Evolutionary conservation across 2,113 vertebrate species (phyloP).

Genomic region (Bungarus multicinctus): DNA sequence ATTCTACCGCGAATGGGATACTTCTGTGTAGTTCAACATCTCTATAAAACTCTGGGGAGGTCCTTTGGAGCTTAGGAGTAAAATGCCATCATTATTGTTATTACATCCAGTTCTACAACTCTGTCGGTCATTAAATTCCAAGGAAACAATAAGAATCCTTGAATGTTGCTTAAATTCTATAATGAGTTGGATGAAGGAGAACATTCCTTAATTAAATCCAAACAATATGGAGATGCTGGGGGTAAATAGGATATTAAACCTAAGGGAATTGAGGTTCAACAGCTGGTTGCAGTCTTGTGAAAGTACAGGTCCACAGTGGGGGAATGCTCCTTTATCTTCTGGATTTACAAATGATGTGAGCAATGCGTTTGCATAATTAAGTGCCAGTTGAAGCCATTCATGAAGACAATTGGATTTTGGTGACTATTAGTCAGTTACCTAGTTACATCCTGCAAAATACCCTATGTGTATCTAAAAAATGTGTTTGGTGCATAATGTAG

Average conservation of each 20-base stretch:
- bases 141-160: neutral
- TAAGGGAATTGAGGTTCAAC: neutral
- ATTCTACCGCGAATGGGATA: neutral
- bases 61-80: neutral
- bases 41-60: neutral
- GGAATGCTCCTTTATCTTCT: neutral
- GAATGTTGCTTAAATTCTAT: neutral
- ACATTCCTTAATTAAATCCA: neutral
- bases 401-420: neutral
- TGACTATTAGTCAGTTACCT: neutral
- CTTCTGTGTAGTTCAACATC: neutral
- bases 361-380: neutral
- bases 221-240: neutral
- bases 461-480: neutral
- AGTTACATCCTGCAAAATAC: neutral
- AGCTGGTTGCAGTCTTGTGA: neutral
- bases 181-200: neutral
- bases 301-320: neutral
- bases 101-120: neutral
- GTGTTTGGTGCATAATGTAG: neutral
- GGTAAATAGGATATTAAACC: neutral
- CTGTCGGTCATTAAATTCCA: neutral
- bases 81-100: neutral
- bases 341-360: neutral
- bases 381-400: neutral